Base-by-base conservation (phyloP, 2,888 invertebrate genomes). In the Volucella inflata region DNA sequence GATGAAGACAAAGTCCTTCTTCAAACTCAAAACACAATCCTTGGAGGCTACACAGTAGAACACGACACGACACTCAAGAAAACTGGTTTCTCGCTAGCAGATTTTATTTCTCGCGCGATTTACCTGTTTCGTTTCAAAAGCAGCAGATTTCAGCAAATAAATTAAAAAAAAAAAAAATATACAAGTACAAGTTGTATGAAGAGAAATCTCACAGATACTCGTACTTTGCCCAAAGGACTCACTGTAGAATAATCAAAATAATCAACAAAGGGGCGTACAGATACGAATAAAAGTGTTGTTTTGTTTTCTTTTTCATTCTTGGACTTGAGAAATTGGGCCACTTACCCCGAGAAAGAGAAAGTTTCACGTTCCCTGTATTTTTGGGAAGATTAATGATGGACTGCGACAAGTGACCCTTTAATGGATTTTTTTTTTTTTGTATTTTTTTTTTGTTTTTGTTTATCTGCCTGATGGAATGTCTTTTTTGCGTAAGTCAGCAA, bases 331-430 rank as follows among this genome's bases (percentile, higher is more conserved):
- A 85, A 85, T 75, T 85, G 81, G 85, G 85, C 71, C 81, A 85
- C 80, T 81, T 81, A 76, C 30, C 60, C 50, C 53, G 60, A 21
- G 80, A 80, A 85, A 85, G 81, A 85, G 85, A 85, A 85, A 85
- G 85, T 85, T 81, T 67, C 57, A 30, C 55, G 62, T 70, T 72
- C 65, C 77, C 77, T 77, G 71, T 60, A 71, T 60, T 14, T 65
- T 78, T 30, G 62, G 50, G 38, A 62, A 51, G 30, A 46, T 17
- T 57, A 71, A 72, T 77, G 85, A 81, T 81, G 84, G 71, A 80
- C 84, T 71, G 81, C 76, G 72, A 57, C 62, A 81, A 76, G 71
- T 76, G 85, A 85, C 81, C 83, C 84, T 84, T 84, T 75, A 84
- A 80, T 84, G 77, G 77, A 57, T 70, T 42, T 30, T 11, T 53